Evolutionary conservation across 2,113 vertebrate genomes (phyloP).

Genomic region (Aptenodytes forsteri): DNA sequence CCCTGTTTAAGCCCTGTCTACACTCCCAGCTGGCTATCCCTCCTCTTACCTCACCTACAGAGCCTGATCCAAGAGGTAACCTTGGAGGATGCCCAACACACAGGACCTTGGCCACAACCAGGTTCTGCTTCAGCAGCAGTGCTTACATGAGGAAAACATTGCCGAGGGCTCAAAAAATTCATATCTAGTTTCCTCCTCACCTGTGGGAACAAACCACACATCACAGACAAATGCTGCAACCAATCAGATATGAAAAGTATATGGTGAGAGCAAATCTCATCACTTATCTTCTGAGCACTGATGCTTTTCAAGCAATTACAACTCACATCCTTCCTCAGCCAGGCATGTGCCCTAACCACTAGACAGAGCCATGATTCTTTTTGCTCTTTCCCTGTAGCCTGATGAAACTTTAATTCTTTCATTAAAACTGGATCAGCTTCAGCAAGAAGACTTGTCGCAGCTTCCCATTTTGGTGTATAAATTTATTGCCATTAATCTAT

Average conservation of each 20-base stretch:
- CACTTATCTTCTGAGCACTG: neutral
- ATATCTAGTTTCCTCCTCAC: neutral
- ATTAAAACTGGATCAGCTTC: constrained; percentile 43
- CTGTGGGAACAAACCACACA: neutral
- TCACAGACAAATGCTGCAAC: neutral
- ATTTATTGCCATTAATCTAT: constrained; percentile 16
- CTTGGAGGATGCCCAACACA: neutral
- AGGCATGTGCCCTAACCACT: neutral
- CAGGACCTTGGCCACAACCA: neutral
- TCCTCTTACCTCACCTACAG: neutral
- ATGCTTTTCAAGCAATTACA: neutral
- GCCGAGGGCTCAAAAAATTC: neutral
- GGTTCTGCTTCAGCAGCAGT: neutral
- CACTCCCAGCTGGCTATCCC: neutral
- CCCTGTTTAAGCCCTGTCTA: neutral
- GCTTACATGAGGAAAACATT: neutral
- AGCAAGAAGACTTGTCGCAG: neutral
- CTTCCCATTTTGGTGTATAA: neutral
- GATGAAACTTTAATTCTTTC: constrained; percentile 65
- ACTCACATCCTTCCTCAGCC: neutral
- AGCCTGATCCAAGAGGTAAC: neutral
- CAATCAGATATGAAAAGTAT: neutral
- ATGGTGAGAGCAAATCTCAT: neutral
- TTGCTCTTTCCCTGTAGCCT: neutral
- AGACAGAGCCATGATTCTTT: constrained; percentile 22